phyloP scores from a whole-genome alignment of 1,140 invertebrate genomes.

The Drosophila albomicans region DNA sequence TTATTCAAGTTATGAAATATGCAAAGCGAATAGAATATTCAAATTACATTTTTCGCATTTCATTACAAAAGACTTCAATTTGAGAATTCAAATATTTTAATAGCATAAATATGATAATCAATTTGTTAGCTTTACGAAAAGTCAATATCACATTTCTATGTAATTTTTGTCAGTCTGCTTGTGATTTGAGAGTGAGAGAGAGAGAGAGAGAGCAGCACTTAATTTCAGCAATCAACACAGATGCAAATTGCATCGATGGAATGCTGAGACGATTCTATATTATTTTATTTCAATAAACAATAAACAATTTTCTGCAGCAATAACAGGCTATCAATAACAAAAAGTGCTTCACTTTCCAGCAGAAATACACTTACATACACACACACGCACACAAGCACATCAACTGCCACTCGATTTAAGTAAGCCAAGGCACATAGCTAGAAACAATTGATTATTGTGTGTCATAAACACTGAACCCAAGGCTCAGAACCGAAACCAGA shows the following conservation, averaged over 20 bases:
- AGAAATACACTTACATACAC: constrained; percentile 40
- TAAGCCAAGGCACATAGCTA: constrained; percentile 52
- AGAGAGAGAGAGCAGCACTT: constrained; percentile 31
- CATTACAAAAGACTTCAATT: too few relatives aligned
- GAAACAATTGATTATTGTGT: constrained; percentile 80
- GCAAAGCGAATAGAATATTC: too few relatives aligned
- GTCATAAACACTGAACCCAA: constrained; percentile 70
- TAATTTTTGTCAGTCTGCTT: neutral
- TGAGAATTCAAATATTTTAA: too few relatives aligned
- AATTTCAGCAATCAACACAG: constrained; percentile 64
- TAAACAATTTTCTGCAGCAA: constrained; percentile 70
- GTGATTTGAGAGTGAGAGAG: neutral
- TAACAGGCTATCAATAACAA: constrained; percentile 56
- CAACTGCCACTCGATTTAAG: constrained; percentile 39
- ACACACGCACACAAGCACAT: constrained; percentile 2
- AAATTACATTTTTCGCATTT: too few relatives aligned
- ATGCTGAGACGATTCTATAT: constrained; percentile 22
- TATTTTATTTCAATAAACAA: constrained; percentile 77
- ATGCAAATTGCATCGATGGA: constrained; percentile 66
- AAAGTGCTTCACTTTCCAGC: constrained; percentile 36
- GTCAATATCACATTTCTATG: neutral
- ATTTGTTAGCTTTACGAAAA: neutral
- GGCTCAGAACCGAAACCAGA: constrained; percentile 1
- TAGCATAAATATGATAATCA: too few relatives aligned
- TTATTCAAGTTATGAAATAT: too few relatives aligned